These are phyloP conservation scores for Araneus ventricosus DNA, from an alignment of 1,140 invertebrate species.

Conservation along the genomic window DNA sequence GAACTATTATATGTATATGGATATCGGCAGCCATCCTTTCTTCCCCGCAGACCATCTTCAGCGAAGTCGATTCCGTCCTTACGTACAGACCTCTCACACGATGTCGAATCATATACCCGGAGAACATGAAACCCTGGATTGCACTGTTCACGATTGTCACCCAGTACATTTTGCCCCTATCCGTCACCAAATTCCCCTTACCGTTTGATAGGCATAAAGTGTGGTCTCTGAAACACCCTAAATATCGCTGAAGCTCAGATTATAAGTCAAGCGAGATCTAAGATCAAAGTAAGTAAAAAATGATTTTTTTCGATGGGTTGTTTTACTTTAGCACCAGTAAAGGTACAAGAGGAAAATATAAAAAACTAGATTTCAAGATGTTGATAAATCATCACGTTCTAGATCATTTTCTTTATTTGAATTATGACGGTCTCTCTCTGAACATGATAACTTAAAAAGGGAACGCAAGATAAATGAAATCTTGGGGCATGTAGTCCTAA, in stretches of 20 bases:
- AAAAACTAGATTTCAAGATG: too few species aligned
- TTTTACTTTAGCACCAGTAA: too few species aligned
- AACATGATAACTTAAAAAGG: too few species aligned
- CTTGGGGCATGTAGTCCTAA: too few species aligned
- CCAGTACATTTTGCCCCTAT: conserved; percentile 82
- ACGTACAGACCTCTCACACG: conserved; percentile 78
- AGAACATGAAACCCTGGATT: conserved; percentile 79
- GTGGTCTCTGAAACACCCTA: conserved; percentile 74
- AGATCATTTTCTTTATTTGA: too few species aligned
- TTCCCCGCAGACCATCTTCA: conserved; percentile 82
- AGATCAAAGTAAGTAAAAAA: conserved; percentile 76
- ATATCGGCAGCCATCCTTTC: conserved; percentile 80
- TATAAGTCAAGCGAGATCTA: conserved; percentile 77
- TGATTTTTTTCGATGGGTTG: neutral
- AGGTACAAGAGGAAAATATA: too few species aligned
- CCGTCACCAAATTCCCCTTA: conserved; percentile 81
- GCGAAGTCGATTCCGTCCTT: conserved; percentile 76
- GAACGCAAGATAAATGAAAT: too few species aligned
- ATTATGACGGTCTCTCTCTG: too few species aligned
- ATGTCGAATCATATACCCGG: conserved; percentile 80
- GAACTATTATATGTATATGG: conserved; percentile 81
- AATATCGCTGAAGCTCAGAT: conserved; percentile 78
- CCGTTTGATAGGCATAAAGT: conserved; percentile 79
- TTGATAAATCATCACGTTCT: too few species aligned
- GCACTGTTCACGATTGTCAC: conserved; percentile 81